A percentile compares a stretch with the other conserved stretches of the same genome.
Evolutionary conservation across 1,140 invertebrate species (phyloP).

Genomic region (Drosophila paulistorum): DNA sequence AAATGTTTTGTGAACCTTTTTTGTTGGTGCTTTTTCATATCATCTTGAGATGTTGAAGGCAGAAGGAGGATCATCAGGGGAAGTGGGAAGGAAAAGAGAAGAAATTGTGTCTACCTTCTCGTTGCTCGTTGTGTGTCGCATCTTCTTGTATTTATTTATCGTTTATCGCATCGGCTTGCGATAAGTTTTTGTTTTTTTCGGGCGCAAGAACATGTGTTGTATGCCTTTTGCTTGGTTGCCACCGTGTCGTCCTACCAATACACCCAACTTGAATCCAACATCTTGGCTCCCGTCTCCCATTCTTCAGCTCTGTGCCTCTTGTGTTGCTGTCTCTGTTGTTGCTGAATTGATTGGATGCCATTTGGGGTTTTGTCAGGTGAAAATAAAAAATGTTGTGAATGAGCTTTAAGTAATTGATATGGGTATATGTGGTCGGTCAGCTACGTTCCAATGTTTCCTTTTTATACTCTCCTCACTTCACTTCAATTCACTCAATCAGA

Average conservation of each 20-base stretch:
- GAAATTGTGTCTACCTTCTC: conserved; percentile 7
- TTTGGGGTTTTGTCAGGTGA: conserved; percentile 82
- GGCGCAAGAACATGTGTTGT: conserved; percentile 83
- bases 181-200: conserved; percentile 70
- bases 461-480: conserved; percentile 2
- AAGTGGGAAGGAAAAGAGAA: not conserved
- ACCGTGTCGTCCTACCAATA: conserved; percentile 36
- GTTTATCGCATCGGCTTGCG: conserved; percentile 78
- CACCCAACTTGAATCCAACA: not conserved
- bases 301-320: not conserved
- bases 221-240: conserved; percentile 56
- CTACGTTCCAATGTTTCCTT: conserved; percentile 10
- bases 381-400: conserved; percentile 83
- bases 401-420: conserved; percentile 83
- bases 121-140: conserved; percentile 8
- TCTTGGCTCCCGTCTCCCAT: not conserved
- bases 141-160: conserved; percentile 76
- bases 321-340: not conserved
- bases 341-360: conserved; percentile 78
- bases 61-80: not conserved
- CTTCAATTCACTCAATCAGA: conserved; percentile 70
- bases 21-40: not conserved
- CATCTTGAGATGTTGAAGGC: not conserved
- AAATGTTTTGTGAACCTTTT: conserved; percentile 17
- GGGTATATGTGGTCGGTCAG: conserved; percentile 52